Evolutionary conservation across 2,797 vertebrate genomes (phyloP).

Genomic region (Labeo calbasu): DNA sequence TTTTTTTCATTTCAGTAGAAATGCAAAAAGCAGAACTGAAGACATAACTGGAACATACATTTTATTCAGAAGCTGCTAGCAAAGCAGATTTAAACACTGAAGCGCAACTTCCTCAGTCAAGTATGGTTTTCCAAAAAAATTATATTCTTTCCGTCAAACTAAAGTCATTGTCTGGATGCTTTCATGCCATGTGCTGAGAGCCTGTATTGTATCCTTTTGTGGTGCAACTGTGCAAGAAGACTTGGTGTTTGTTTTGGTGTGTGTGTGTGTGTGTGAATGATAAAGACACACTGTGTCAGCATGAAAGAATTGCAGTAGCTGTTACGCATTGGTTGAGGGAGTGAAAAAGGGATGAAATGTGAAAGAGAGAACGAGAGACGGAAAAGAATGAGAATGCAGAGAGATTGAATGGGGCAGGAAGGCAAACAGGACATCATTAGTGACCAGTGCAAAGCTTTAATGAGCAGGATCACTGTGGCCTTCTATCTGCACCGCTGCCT

Average conservation of each 20-base stretch:
- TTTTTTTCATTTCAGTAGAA: not conserved
- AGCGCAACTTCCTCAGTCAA: not conserved
- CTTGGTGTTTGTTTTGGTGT: slow-evolving; percentile 35
- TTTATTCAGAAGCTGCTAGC: not conserved
- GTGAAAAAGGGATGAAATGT: not conserved
- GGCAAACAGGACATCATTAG: slow-evolving; percentile 70
- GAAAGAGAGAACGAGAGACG: not conserved
- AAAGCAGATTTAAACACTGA: not conserved
- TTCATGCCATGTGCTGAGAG: slow-evolving; percentile 16
- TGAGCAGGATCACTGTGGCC: slow-evolving; percentile 70
- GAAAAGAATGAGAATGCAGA: slow-evolving; percentile 1
- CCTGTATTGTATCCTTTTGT: not conserved
- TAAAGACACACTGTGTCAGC: slow-evolving; percentile 41
- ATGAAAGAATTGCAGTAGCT: slow-evolving; percentile 15
- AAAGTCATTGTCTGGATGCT: not conserved
- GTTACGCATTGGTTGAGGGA: not conserved
- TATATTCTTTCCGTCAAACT: not conserved
- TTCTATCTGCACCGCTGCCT: slow-evolving; percentile 64
- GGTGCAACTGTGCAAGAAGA: slow-evolving; percentile 12
- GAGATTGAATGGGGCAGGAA: slow-evolving; percentile 7
- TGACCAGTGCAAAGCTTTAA: slow-evolving; percentile 64
- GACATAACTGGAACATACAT: not conserved
- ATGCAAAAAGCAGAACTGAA: slow-evolving; percentile 24
- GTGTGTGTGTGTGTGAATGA: not conserved
- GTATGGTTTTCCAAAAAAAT: not conserved